phyloP scores from a whole-genome alignment of 2,797 vertebrate genomes.

The Menidia menidia region DNA sequence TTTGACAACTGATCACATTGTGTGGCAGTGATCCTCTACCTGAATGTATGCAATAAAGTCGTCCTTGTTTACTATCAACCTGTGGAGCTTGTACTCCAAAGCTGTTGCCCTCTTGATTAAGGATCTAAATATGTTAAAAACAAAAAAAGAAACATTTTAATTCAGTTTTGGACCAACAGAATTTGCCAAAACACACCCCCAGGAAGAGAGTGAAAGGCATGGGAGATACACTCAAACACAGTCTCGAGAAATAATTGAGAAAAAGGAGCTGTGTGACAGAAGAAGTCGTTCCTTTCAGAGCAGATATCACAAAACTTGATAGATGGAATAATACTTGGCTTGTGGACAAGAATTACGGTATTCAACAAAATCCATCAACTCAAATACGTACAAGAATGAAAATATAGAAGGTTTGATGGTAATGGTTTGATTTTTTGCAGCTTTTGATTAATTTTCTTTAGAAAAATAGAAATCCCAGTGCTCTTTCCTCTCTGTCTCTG shows the following conservation, averaged over 20 bases:
- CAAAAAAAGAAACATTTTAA: not conserved
- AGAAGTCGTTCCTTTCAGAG: not conserved
- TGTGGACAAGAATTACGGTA: not conserved
- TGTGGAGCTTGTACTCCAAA: slow-evolving; percentile 93
- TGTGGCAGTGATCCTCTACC: slow-evolving; percentile 69
- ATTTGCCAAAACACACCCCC: not conserved
- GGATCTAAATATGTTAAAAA: slow-evolving; percentile 75
- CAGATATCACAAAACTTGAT: not conserved
- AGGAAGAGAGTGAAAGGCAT: not conserved
- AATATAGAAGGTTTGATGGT: no score
- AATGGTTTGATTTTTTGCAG: no score
- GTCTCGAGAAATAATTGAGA: not conserved
- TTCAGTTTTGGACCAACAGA: not conserved
- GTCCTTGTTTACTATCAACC: slow-evolving; percentile 89
- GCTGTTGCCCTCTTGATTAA: slow-evolving; percentile 90
- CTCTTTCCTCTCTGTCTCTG: not conserved
- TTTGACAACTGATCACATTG: not conserved
- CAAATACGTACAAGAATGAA: no score
- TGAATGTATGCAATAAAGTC: slow-evolving; percentile 94
- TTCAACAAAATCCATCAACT: not conserved
- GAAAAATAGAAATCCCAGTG: no score
- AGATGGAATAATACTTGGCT: not conserved
- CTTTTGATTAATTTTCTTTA: no score
- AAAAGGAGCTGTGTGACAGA: not conserved
- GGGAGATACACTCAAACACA: not conserved